Evolutionary conservation across 2,888 invertebrate genomes (phyloP).

Genomic region (Cataglyphis rosenhaueri): DNA sequence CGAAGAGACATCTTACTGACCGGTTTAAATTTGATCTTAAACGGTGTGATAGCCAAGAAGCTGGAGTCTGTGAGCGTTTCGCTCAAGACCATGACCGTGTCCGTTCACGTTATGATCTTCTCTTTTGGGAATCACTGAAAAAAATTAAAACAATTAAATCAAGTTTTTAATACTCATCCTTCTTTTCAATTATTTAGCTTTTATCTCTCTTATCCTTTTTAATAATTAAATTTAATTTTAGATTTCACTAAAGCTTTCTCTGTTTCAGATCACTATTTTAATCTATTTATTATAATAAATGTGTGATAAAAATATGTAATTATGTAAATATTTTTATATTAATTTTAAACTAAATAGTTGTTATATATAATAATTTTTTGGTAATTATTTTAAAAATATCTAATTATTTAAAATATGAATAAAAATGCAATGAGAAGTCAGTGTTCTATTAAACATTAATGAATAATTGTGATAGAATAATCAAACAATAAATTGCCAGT

Average conservation of each 20-base stretch:
- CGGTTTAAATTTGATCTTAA: slow-evolving; percentile 72
- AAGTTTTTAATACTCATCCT: background rate
- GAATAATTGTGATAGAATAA: background rate
- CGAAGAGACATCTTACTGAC: slow-evolving; percentile 49
- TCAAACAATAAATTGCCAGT: too few relatives aligned
- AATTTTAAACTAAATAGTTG: background rate
- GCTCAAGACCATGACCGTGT: slow-evolving; percentile 70
- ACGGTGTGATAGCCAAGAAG: slow-evolving; percentile 56
- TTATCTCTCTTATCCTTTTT: background rate
- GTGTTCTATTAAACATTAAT: background rate
- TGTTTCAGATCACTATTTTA: background rate
- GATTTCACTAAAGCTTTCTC: background rate
- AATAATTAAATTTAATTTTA: background rate
- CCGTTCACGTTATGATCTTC: slow-evolving; percentile 53
- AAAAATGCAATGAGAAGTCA: background rate
- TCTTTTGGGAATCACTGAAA: slow-evolving; percentile 35
- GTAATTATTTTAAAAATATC: background rate
- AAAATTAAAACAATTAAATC: slow-evolving; percentile 16
- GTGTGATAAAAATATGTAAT: background rate
- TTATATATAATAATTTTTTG: background rate
- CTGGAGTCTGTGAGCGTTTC: slow-evolving; percentile 66
- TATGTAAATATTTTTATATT: slow-evolving; percentile 5
- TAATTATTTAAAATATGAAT: background rate
- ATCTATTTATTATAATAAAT: background rate
- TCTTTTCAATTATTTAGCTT: background rate